A percentile compares a stretch with the other conserved stretches of the same genome.
Evolutionary conservation across 2,797 vertebrate species (phyloP).

Genomic region (Fistularia tabacaria): DNA sequence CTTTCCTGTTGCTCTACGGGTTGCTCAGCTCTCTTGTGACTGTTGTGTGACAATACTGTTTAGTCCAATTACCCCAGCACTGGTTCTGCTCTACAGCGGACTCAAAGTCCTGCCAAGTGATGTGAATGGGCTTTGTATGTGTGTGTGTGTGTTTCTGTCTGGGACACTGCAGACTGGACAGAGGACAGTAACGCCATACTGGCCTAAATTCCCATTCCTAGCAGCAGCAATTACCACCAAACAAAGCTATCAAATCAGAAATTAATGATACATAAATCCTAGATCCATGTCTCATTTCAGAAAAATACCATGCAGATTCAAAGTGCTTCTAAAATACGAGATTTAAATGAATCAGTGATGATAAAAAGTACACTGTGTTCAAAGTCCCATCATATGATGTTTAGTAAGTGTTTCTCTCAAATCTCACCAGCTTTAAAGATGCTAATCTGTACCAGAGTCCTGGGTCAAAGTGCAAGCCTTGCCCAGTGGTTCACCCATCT

Average conservation of each 20-base stretch:
- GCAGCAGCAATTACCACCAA: constrained; percentile 39
- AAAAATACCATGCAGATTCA: constrained; percentile 27
- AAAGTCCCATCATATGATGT: neutral
- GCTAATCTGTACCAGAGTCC: constrained; percentile 80
- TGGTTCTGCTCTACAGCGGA: constrained; percentile 50
- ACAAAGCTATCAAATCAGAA: constrained; percentile 44
- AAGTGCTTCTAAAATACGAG: constrained; percentile 8
- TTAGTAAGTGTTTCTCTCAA: neutral
- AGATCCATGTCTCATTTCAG: constrained; percentile 40
- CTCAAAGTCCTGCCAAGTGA: constrained; percentile 64
- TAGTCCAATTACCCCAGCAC: constrained; percentile 61
- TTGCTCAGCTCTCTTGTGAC: constrained; percentile 38
- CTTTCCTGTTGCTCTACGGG: constrained; percentile 27
- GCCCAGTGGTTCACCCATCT: constrained; percentile 81
- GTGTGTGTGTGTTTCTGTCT: constrained; percentile 42
- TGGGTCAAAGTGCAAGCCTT: constrained; percentile 83
- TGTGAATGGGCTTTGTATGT: constrained; percentile 64
- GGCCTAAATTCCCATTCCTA: constrained; percentile 69
- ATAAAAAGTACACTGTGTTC: neutral
- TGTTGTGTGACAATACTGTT: constrained; percentile 56
- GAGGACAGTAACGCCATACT: constrained; percentile 60
- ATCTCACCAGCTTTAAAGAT: constrained; percentile 82
- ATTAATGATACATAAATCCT: constrained; percentile 57
- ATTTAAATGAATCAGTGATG: constrained; percentile 1
- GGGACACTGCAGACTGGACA: constrained; percentile 51